Conservation (phyloP, 2,888 invertebrate species). For the Coleophora flavipennella region DNA sequence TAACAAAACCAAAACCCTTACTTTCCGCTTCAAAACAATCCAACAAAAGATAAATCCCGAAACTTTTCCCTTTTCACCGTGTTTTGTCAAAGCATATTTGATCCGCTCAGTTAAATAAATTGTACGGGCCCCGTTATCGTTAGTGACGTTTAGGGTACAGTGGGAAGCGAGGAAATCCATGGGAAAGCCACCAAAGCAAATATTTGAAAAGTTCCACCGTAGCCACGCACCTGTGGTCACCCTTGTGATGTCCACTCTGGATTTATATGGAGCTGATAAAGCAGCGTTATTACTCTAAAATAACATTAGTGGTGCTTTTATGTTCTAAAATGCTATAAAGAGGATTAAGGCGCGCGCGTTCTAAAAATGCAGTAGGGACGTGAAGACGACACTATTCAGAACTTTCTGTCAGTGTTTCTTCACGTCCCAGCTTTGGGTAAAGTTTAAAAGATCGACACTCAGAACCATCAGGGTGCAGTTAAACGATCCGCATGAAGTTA, state of each 20-base stretch:
- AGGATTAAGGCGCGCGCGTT: too few relatives aligned
- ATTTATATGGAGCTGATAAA: slow-evolving; percentile 24
- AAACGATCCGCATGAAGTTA: too few relatives aligned
- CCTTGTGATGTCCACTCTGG: slow-evolving; percentile 47
- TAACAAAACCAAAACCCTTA: too few relatives aligned
- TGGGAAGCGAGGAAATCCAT: slow-evolving; percentile 50
- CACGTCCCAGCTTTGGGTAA: too few relatives aligned
- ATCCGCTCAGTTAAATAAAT: slow-evolving; percentile 58
- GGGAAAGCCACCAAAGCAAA: slow-evolving; percentile 60
- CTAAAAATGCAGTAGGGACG: too few relatives aligned
- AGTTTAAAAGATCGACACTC: too few relatives aligned
- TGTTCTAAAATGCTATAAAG: too few relatives aligned
- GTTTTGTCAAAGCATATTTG: slow-evolving; percentile 69
- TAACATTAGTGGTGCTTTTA: too few relatives aligned
- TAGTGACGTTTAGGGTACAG: slow-evolving; percentile 33
- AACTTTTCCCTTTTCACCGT: slow-evolving; percentile 34
- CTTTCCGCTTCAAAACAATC: slow-evolving; percentile 23
- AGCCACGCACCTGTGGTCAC: slow-evolving; percentile 61
- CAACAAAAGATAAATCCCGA: slow-evolving; percentile 37
- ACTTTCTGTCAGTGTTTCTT: too few relatives aligned
- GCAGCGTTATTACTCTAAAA: too few relatives aligned
- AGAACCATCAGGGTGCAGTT: too few relatives aligned
- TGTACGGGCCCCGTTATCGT: slow-evolving; percentile 34
- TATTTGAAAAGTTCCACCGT: slow-evolving; percentile 60
- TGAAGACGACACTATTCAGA: too few relatives aligned